phyloP scores from a whole-genome alignment of 2,797 vertebrate species.

The Poecilia wingei region DNA sequence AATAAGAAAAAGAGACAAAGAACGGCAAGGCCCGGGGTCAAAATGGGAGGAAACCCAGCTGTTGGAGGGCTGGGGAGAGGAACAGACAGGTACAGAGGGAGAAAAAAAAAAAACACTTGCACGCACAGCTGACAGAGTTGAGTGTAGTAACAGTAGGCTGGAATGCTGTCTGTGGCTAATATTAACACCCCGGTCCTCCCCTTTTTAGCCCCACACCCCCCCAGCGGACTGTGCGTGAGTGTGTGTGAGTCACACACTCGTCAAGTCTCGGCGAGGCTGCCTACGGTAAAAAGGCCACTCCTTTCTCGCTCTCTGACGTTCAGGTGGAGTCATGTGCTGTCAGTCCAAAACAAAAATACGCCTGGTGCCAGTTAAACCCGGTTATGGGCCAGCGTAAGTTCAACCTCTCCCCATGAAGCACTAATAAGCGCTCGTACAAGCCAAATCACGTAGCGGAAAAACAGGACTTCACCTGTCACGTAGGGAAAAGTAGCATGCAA shows the following conservation, averaged over 20 bases:
- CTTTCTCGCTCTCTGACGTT: slow-evolving; percentile 42
- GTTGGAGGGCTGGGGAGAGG: slow-evolving; percentile 52
- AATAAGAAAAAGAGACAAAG: slow-evolving; percentile 13
- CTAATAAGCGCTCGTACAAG: slow-evolving; percentile 37
- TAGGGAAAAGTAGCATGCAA: slow-evolving; percentile 19
- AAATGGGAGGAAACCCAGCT: slow-evolving; percentile 52
- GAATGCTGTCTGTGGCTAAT: slow-evolving; percentile 80
- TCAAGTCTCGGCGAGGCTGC: slow-evolving; percentile 51
- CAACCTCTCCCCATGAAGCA: slow-evolving; percentile 26
- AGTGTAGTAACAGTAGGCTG: slow-evolving; percentile 78
- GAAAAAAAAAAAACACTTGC: slow-evolving; percentile 13
- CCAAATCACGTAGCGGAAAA: slow-evolving; percentile 50
- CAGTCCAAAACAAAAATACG: slow-evolving; percentile 53
- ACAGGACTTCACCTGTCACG: slow-evolving; percentile 62
- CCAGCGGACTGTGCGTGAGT: slow-evolving; percentile 57
- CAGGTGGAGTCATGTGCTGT: slow-evolving; percentile 18
- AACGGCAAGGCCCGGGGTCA: slow-evolving; percentile 10
- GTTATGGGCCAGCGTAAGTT: slow-evolving; percentile 35
- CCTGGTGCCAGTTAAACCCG: slow-evolving; percentile 35
- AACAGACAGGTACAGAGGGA: slow-evolving; percentile 59
- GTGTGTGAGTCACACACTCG: slow-evolving; percentile 73
- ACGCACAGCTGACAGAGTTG: slow-evolving; percentile 77
- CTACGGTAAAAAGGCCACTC: slow-evolving; percentile 61
- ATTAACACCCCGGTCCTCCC: slow-evolving; percentile 76
- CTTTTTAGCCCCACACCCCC: slow-evolving; percentile 52